Evolutionary conservation across 1,140 invertebrate genomes (phyloP).

Genomic region (Drosophila rufa): DNA sequence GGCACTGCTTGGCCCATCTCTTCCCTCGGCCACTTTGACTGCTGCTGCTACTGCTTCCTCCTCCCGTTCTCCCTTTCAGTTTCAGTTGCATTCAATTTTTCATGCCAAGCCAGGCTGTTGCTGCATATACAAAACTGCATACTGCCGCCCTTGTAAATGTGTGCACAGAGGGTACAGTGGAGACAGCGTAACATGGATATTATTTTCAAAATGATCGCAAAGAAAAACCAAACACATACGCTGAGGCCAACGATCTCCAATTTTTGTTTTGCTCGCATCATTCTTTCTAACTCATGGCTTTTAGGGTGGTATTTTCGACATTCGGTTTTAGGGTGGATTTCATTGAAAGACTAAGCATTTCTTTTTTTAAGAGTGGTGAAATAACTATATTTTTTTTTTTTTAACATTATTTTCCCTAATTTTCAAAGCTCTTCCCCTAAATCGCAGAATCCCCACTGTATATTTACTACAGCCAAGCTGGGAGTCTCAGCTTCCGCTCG

Average conservation of each 20-base stretch:
- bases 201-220: no score
- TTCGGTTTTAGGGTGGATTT: no score
- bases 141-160: constrained; percentile 10
- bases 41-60: not conserved
- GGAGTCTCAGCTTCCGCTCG: not conserved
- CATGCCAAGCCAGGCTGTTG: constrained; percentile 80
- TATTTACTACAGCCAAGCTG: constrained; percentile 28
- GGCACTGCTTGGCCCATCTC: constrained; percentile 18
- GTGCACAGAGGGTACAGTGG: constrained; percentile 7
- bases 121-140: constrained; percentile 61
- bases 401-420: no score
- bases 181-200: not conserved
- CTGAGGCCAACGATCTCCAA: not conserved
- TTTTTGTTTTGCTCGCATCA: not conserved
- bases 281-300: no score
- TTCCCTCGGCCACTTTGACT: not conserved
- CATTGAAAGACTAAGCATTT: no score
- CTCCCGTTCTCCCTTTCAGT: constrained; percentile 7
- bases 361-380: no score
- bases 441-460: constrained; percentile 9
- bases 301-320: no score
- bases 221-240: no score
- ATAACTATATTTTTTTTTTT: no score
- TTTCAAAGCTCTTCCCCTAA: no score
- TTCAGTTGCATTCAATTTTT: constrained; percentile 76